A percentile compares a stretch with the other conserved stretches of the same genome.
Evolutionary conservation across 2,113 vertebrate genomes (phyloP).

Genomic region (Xiphias gladius): DNA sequence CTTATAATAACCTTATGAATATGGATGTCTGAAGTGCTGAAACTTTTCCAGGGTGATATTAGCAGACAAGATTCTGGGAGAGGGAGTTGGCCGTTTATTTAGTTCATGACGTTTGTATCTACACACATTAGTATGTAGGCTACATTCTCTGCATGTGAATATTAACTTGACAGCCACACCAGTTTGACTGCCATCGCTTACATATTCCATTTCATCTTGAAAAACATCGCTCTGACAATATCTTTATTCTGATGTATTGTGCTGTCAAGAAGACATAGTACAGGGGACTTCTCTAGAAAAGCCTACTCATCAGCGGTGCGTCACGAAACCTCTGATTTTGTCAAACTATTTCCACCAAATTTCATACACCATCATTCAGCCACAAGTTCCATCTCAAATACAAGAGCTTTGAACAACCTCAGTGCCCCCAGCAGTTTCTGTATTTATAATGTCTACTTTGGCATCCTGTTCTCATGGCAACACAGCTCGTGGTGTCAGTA

Average conservation of each 20-base stretch:
- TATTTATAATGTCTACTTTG: conserved; percentile 60
- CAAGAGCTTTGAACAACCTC: conserved; percentile 18
- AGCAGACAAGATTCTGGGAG: not conserved
- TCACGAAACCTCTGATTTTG: conserved; percentile 31
- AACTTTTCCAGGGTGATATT: conserved; percentile 18
- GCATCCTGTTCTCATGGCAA: conserved; percentile 83
- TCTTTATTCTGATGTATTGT: conserved; percentile 37
- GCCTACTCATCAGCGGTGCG: conserved; percentile 23
- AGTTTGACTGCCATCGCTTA: not conserved
- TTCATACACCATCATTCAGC: conserved; percentile 44
- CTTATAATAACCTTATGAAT: conserved; percentile 70
- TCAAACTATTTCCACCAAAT: conserved; percentile 28
- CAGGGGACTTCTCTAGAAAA: conserved; percentile 19
- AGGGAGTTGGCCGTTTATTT: not conserved
- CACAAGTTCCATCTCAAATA: not conserved
- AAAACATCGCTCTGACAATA: conserved; percentile 4
- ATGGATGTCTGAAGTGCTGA: conserved; percentile 53
- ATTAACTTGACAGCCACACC: not conserved
- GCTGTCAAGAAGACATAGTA: conserved; percentile 33
- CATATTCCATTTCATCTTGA: conserved; percentile 21
- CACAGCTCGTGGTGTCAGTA: conserved; percentile 30
- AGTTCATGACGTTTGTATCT: not conserved
- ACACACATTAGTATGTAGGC: not conserved
- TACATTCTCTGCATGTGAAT: not conserved
- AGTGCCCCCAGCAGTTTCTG: conserved; percentile 36